Conservation (phyloP, 2,113 vertebrate species). For the Pteropus alecto region DNA sequence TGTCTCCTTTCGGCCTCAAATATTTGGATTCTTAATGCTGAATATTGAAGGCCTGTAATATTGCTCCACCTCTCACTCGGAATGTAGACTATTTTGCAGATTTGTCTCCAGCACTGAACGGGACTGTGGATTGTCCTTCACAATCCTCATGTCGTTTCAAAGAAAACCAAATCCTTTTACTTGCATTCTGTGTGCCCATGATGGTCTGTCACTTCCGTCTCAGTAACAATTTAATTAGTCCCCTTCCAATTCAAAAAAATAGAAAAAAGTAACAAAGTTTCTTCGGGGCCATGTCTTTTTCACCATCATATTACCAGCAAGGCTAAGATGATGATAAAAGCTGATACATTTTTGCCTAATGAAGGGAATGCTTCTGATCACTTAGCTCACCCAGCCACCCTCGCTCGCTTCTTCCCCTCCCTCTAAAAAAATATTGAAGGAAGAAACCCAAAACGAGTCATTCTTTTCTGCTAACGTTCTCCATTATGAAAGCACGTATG, state of each 20-base stretch:
- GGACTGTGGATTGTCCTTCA: background rate
- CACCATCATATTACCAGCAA: background rate
- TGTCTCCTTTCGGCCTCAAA: conserved; percentile 39
- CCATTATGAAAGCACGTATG: background rate
- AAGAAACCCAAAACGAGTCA: background rate
- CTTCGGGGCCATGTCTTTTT: background rate
- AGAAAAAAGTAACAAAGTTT: background rate
- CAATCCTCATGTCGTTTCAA: background rate
- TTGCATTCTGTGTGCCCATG: fast-evolving
- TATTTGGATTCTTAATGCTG: background rate
- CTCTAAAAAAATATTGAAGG: background rate
- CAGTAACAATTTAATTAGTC: background rate
- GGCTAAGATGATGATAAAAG: background rate
- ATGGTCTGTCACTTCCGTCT: background rate
- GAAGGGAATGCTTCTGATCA: background rate
- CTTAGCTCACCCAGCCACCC: background rate
- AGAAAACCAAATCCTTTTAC: background rate
- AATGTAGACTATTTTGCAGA: background rate
- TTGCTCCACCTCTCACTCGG: background rate
- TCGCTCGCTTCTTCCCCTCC: background rate
- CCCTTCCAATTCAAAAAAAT: background rate
- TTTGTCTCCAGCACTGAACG: background rate
- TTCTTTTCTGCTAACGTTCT: background rate
- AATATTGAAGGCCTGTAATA: background rate
- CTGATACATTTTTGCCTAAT: background rate